These are phyloP conservation scores for Australoheros facetus DNA, from an alignment of 2,797 vertebrate genomes.

Conservation along the genomic window DNA sequence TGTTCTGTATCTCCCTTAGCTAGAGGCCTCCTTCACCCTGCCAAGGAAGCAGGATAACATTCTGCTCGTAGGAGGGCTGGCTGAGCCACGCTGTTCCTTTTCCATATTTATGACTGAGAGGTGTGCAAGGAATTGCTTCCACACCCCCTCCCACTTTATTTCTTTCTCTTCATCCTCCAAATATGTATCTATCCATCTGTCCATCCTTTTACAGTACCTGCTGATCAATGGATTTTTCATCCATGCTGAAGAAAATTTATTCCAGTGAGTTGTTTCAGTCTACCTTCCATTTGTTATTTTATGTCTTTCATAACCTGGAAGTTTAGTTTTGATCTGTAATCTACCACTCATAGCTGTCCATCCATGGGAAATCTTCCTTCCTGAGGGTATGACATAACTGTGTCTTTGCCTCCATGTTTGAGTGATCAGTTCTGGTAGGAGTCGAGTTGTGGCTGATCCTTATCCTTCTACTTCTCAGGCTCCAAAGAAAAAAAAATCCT, in stretches of 20 bases:
- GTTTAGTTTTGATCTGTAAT: not conserved
- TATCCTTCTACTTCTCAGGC: not conserved
- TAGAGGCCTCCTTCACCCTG: conserved; percentile 45
- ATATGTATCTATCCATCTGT: conserved; percentile 57
- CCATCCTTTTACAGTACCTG: conserved; percentile 43
- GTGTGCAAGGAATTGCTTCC: conserved; percentile 65
- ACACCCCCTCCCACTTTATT: conserved; percentile 56
- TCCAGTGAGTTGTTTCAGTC: not conserved
- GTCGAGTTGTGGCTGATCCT: too few species aligned
- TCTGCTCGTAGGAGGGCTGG: conserved; percentile 78
- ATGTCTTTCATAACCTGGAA: not conserved
- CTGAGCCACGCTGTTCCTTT: conserved; percentile 67
- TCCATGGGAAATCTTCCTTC: not conserved
- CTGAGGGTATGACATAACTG: not conserved
- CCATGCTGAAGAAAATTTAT: not conserved
- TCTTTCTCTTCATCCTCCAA: conserved; percentile 50
- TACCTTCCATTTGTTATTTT: not conserved
- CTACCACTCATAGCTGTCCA: not conserved
- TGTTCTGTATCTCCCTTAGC: conserved; percentile 37
- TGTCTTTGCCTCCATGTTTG: not conserved
- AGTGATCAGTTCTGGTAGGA: not conserved
- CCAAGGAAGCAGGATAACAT: conserved; percentile 69
- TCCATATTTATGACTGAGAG: conserved; percentile 79
- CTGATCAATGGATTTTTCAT: conserved; percentile 39
- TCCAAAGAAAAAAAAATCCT: not conserved